Base-by-base conservation (phyloP, 2,888 invertebrate species). In the Tachina fera region DNA sequence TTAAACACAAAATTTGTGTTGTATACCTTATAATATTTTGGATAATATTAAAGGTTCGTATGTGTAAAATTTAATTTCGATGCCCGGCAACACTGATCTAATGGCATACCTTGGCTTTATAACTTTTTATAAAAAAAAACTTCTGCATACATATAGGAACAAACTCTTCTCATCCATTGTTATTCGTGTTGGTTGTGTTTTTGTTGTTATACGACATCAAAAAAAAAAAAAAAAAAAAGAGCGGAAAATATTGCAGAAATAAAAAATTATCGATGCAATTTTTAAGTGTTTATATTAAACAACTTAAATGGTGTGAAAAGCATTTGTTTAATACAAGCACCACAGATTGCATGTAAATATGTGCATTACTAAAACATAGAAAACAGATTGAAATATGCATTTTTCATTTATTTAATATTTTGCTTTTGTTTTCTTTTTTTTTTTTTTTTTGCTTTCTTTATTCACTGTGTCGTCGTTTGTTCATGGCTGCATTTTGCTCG, bases 231-330 rank as follows among this genome's bases (percentile, higher is more conserved):
- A 10, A 31, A 45, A 10, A 70, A 13, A 82, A 76, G 41, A 60
- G 58, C 1, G 58, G 0, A 31, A 6, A 31, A 6, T 31, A 6
- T 31, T 60, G 47, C 60, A 39, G 72, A 72, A 72, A 72, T 72
- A 72, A 72, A 72, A 72, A 39, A 49, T 71, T 67, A 83, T 83
- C 83, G 83, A 83, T 83, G 60, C 41, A 53, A 72, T 67, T 77
- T 77, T 72, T 13, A 83, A 77, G 84, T 75, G 68, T 65, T 74
- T 76, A 53, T 80, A 58, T 47, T 51, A 76, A 70, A 76, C 80
- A 80, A 60, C 47, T 70, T 71, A 80, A 84, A 84, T 84, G 80
- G 84, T 84, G 84, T 84, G 81, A 84, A 84, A 84, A 81, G 67
- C 67, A 72, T 80, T 80, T 80, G 63, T 49, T 13, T 10, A 43